A percentile compares a stretch with the other conserved stretches of the same genome.
Conservation (phyloP, 2,113 vertebrate genomes). For the Microcebus jonahi region DNA sequence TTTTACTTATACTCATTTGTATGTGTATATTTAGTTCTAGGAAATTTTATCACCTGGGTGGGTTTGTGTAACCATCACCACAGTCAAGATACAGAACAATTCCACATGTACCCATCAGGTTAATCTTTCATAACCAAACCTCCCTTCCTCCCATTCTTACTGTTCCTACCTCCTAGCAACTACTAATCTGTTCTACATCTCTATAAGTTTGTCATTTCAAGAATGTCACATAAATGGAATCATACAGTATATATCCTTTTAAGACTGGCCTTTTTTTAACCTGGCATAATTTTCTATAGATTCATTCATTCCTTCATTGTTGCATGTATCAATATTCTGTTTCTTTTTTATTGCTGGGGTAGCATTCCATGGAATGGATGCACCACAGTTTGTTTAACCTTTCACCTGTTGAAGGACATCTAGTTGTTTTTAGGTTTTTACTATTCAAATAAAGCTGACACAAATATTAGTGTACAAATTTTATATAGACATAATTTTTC, state of each 20-base stretch:
- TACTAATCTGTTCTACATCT: neutral
- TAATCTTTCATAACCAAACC: neutral
- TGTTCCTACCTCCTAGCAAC: neutral
- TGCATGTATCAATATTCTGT: neutral
- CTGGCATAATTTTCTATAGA: neutral
- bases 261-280: neutral
- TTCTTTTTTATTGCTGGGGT: neutral
- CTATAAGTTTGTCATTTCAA: conserved; percentile 29
- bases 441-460: neutral
- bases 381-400: neutral
- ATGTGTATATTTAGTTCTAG: neutral
- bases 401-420: neutral
- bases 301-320: neutral
- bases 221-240: neutral
- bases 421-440: neutral
- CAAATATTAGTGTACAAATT: neutral
- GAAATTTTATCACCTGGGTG: neutral
- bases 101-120: neutral
- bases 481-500: neutral
- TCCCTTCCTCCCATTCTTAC: neutral
- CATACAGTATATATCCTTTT: neutral
- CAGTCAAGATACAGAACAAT: neutral
- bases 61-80: neutral
- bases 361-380: neutral
- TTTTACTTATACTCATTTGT: neutral